Evolutionary conservation across 2,888 invertebrate species (phyloP).

Genomic region (Lycaena phlaeas): DNA sequence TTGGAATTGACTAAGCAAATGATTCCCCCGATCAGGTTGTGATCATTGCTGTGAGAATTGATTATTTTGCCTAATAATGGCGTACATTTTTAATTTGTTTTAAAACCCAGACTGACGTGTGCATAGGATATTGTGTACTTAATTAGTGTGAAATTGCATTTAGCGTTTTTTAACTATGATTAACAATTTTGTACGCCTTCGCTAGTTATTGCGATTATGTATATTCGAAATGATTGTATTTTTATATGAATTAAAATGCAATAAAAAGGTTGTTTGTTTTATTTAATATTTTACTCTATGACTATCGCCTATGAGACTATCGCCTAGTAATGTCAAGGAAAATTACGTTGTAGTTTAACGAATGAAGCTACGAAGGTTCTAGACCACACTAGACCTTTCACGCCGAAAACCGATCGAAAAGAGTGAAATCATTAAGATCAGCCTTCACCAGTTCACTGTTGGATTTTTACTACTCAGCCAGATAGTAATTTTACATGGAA

Average conservation of each 20-base stretch:
- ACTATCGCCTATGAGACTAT: no score
- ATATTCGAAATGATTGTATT: conserved; percentile 63
- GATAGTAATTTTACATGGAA: no score
- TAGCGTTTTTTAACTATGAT: conserved; percentile 38
- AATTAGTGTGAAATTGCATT: conserved; percentile 43
- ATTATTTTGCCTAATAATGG: neutral
- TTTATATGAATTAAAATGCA: conserved; percentile 65
- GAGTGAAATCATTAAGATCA: no score
- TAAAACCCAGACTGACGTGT: conserved; percentile 40
- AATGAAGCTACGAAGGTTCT: no score
- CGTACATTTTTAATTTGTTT: neutral
- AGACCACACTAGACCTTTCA: no score
- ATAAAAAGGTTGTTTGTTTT: conserved; percentile 31
- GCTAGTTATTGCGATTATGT: conserved; percentile 57
- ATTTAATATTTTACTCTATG: no score
- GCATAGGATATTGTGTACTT: conserved; percentile 54
- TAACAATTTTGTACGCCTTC: conserved; percentile 41
- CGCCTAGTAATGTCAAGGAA: no score
- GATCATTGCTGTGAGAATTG: neutral
- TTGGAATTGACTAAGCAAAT: neutral
- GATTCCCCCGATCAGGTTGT: neutral
- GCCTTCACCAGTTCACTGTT: no score
- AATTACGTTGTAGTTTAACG: no score
- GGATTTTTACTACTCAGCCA: no score
- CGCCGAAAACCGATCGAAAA: no score